Evolutionary conservation across 2,888 invertebrate species (phyloP), one percentile per base, ranked within the genome.

Genomic region (Halictus ligatus): DNA sequence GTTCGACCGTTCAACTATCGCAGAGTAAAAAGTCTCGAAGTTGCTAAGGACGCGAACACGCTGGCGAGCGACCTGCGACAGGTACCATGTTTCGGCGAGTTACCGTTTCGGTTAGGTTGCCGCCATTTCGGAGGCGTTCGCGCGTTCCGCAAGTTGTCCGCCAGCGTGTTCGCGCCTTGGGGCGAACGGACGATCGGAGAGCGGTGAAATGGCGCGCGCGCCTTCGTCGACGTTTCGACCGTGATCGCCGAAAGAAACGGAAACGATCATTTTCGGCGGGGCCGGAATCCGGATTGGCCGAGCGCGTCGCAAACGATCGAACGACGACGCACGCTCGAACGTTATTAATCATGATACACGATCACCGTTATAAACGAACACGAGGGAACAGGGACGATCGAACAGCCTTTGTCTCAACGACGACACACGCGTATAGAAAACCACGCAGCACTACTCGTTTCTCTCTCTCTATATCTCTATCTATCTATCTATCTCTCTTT

Each of bases 351-450:
- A 43, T 25, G 76, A 81, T 75, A 86, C 64, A 64, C 69, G 76
- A 80, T 81, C 67, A 86, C 54, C 76, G 80, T 88, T 64, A 35
- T 80, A 43, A 80, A 83, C 75, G 76, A 80, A 84, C 83, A 86
- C 78, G 74, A 75, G 79, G 69, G 60, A 90, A 90, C 77, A 43
- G 69, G 81, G 78, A 88, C 83, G 82, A 86, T 77, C 78, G 89
- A 46, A 80, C 89, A 84, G 90, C 89, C 89, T 83, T 80, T 75
- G n/a, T 82, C 69, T 86, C 78, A 84, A 81, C n/a, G 69, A 71
- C 74, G 64, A 64, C 25, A 74, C 80, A 75, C 89, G 88, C 90
- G 91, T 91, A 91, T 88, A 86, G 35, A 77, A 64, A 78, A 82
- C 21, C 69, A 80, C 69, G 64, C 71, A 85, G 71, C 76, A 80